Evolutionary conservation across 1,140 invertebrate genomes (phyloP).

Genomic region (Polyergus mexicanus): DNA sequence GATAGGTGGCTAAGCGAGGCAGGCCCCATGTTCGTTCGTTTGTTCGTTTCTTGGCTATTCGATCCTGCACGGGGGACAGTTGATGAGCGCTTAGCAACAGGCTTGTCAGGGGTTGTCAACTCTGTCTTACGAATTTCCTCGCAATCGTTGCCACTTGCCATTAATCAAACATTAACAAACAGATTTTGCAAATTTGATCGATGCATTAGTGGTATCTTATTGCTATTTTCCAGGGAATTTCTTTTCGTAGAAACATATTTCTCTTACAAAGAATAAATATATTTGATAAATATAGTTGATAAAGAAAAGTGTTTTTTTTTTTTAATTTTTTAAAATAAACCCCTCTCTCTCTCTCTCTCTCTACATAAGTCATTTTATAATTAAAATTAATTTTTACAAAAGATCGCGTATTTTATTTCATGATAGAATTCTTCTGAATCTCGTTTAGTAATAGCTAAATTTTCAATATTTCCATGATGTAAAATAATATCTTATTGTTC

Average conservation of each 20-base stretch:
- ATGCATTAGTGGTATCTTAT: background rate
- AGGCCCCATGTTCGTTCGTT: conserved; percentile 32
- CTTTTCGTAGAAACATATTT: background rate
- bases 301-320: background rate
- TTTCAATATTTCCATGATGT: background rate
- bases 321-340: background rate
- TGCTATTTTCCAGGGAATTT: background rate
- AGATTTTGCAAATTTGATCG: conserved; percentile 12
- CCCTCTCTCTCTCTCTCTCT: too few relatives aligned
- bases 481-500: background rate
- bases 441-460: background rate
- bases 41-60: conserved; percentile 17
- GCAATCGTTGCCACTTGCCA: background rate
- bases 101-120: conserved; percentile 75
- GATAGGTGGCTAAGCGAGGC: conserved; percentile 67
- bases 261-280: too few relatives aligned
- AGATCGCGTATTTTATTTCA: background rate
- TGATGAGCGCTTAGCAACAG: conserved; percentile 77
- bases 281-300: too few relatives aligned
- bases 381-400: background rate
- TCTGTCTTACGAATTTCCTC: conserved; percentile 26
- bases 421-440: background rate
- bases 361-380: background rate
- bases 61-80: conserved; percentile 43
- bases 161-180: background rate